These are phyloP conservation scores for Cromileptes altivelis DNA, from an alignment of 2,113 vertebrate genomes.

Conservation along the genomic window DNA sequence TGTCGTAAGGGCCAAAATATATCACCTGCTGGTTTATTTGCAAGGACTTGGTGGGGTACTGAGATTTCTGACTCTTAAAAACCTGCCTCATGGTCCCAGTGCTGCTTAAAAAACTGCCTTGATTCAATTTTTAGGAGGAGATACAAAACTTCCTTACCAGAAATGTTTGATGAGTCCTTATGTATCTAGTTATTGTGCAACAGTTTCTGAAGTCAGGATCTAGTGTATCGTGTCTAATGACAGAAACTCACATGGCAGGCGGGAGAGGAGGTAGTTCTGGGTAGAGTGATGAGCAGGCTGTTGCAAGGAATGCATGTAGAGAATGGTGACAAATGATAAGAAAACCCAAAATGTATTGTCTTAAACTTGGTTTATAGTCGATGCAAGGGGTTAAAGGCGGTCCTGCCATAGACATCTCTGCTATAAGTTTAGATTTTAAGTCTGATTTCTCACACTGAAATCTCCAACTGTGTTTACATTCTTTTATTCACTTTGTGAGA, in stretches of 20 bases:
- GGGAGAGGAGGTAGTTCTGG: neutral
- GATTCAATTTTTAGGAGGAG: neutral
- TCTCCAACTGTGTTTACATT: too few relatives aligned
- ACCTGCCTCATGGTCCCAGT: too few relatives aligned
- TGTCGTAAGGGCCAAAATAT: neutral
- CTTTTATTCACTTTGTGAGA: too few relatives aligned
- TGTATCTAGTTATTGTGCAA: neutral
- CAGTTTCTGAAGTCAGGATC: neutral
- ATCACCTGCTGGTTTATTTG: neutral
- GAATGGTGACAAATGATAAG: too few relatives aligned
- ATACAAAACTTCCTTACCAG: neutral
- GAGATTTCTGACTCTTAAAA: neutral
- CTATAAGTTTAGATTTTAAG: too few relatives aligned
- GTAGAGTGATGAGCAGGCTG: neutral
- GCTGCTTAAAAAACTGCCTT: too few relatives aligned
- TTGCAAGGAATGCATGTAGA: neutral
- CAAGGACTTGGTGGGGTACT: too few relatives aligned
- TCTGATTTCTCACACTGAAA: too few relatives aligned
- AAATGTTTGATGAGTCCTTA: neutral
- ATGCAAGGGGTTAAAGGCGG: too few relatives aligned
- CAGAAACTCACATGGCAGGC: neutral
- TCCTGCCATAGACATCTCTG: too few relatives aligned
- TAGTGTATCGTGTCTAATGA: neutral
- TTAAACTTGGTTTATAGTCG: too few relatives aligned
- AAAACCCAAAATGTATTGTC: too few relatives aligned